Conservation (phyloP, 2,888 invertebrate species). For the Ochropleura leucogaster region DNA sequence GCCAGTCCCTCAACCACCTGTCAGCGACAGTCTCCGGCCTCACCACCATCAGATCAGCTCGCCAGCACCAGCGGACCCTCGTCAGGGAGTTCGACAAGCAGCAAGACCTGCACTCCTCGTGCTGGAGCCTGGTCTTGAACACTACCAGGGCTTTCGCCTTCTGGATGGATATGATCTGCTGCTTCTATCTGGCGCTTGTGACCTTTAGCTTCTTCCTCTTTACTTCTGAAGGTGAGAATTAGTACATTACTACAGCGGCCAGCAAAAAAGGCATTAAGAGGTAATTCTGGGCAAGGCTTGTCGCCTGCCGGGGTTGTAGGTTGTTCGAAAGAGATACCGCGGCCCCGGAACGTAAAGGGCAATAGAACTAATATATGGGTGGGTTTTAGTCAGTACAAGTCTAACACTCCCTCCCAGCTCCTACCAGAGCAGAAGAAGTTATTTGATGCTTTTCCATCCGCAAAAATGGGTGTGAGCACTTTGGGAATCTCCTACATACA, state of each 20-base stretch:
- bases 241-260: background rate
- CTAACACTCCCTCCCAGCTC: too few relatives aligned
- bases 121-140: conserved; percentile 75
- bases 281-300: too few relatives aligned
- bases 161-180: conserved; percentile 91
- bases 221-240: conserved; percentile 74
- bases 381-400: too few relatives aligned
- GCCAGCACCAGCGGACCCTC: conserved; percentile 92
- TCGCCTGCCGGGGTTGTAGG: too few relatives aligned
- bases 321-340: too few relatives aligned
- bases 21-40: conserved; percentile 95
- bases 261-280: too few relatives aligned
- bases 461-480: too few relatives aligned
- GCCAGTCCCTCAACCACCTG: conserved; percentile 96
- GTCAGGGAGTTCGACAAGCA: conserved; percentile 93
- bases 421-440: too few relatives aligned
- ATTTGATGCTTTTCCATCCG: too few relatives aligned
- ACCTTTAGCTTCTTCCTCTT: conserved; percentile 93
- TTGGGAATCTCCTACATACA: too few relatives aligned
- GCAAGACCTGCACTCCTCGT: conserved; percentile 79
- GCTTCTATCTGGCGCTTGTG: conserved; percentile 90
- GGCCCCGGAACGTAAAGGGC: too few relatives aligned
- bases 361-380: too few relatives aligned
- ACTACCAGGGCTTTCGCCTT: conserved; percentile 89
- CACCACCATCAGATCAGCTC: conserved; percentile 94